Base-by-base conservation (phyloP, 2,113 vertebrate species). In the Caretta caretta region DNA sequence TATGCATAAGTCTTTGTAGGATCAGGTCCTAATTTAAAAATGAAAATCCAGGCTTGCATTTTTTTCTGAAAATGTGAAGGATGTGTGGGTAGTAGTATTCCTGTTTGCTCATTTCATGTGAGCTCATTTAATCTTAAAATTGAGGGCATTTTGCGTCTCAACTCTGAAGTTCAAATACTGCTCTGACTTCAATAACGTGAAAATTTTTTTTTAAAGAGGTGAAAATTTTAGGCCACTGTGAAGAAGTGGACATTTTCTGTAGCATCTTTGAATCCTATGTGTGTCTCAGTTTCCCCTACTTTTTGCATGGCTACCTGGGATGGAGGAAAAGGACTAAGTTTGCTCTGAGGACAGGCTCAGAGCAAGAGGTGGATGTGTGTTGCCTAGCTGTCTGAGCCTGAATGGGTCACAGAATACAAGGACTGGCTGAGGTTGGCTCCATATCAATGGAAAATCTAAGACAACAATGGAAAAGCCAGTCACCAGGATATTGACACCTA, bases 31-130 rank as follows among this genome's bases (percentile, higher is more conserved):
- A 31, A 65, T 35, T 65, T 35, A 65, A 65, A 65, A 65, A 65
- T 65, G 31, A 35, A 65, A 31, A 65, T 65, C 59, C 59, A 65
- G 31, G 31, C 59, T 65, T 65, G 59, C 56, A 27, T 57, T 27
- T 65, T 65, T 65, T 65, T 65, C 59, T 65, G 27, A 35, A 65
- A 65, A 31, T 35, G 59, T 65, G 59, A 65, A 65, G 59, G 6
- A 65, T 35, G 31, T 29, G 10, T 59, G 25, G 27, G 10, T 59
- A 13, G 5, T 35, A 27, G 10, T 20, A 4, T 16, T 1, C 2
- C 1, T 0, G 0, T 9, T 59, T 83, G 69, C 13, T 31, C 46
- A 14, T 87, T 49, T 59, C 46, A 2, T 50, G 13, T 10, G 65
- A 42, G 8, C 31, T 92, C 6, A 19, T 13, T 81, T 11, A 85